These are phyloP conservation scores for Belonocnema kinseyi DNA, from an alignment of 1,140 invertebrate species.

Conservation along the genomic window DNA sequence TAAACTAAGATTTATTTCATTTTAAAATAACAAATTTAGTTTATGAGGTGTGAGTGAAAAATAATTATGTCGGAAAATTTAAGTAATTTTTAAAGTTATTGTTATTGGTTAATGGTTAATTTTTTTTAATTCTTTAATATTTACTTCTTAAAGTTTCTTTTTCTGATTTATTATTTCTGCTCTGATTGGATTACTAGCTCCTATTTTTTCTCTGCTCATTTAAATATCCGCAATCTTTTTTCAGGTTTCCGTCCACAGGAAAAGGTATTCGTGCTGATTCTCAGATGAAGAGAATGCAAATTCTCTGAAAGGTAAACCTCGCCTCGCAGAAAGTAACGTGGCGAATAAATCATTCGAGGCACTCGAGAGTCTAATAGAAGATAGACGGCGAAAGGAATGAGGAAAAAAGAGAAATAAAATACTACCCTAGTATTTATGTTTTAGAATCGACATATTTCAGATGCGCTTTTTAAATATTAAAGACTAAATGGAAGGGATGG, in stretches of 20 bases:
- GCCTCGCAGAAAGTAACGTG: constrained; percentile 44
- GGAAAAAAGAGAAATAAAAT: constrained; percentile 43
- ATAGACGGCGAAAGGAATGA: constrained; percentile 49
- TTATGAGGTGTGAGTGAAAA: no score
- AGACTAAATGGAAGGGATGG: constrained; percentile 54
- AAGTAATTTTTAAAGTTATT: no score
- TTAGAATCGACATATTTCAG: constrained; percentile 72
- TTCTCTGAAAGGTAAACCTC: constrained; percentile 54
- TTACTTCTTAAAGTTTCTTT: no score
- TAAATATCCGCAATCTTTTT: neutral
- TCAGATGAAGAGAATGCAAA: constrained; percentile 50
- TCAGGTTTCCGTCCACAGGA: neutral
- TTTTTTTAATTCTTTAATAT: no score
- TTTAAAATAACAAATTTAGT: no score
- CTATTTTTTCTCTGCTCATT: neutral
- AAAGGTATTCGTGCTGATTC: neutral
- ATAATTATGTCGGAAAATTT: no score
- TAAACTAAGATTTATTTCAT: no score
- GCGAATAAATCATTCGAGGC: constrained; percentile 62
- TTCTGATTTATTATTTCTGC: no score
- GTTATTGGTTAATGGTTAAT: no score
- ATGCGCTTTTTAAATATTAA: constrained; percentile 72
- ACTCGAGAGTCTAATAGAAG: constrained; percentile 46
- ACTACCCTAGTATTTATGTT: constrained; percentile 69
- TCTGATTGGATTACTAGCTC: no score